Conservation (phyloP, 2,797 vertebrate genomes). For the Sebastes elongatus region DNA sequence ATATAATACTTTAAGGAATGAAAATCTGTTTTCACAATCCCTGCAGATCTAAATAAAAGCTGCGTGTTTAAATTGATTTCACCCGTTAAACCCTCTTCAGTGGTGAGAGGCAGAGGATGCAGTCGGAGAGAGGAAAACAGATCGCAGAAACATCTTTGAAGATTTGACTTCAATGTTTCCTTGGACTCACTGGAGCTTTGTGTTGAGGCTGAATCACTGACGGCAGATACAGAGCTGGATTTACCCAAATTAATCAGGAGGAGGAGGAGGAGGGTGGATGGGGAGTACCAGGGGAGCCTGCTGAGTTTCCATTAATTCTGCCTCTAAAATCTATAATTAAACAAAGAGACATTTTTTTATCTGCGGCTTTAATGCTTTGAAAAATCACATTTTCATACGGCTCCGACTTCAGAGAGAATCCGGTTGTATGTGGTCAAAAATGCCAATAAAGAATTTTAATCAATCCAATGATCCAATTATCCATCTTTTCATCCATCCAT, state of each 20-base stretch:
- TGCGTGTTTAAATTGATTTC: neutral
- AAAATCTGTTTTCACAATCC: neutral
- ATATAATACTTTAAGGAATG: neutral
- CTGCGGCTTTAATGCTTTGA: slow-evolving; percentile 6
- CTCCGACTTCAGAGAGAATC: neutral
- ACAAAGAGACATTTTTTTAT: slow-evolving; percentile 38
- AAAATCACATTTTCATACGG: neutral
- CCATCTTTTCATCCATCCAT: neutral
- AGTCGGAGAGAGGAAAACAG: neutral
- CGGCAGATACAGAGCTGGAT: slow-evolving; percentile 31
- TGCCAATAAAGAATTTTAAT: slow-evolving; percentile 6
- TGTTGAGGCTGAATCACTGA: slow-evolving; percentile 36
- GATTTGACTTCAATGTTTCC: slow-evolving; percentile 14
- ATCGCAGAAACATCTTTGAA: neutral
- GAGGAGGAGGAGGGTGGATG: neutral
- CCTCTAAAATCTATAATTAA: slow-evolving; percentile 65
- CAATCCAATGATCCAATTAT: neutral
- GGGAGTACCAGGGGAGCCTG: slow-evolving; percentile 35
- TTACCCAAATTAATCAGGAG: slow-evolving; percentile 48
- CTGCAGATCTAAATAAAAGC: neutral
- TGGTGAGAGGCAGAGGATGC: neutral
- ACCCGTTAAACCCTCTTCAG: neutral
- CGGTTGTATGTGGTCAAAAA: slow-evolving; percentile 4
- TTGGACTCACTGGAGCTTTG: slow-evolving; percentile 21
- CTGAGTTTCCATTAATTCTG: slow-evolving; percentile 54